These are phyloP conservation scores for Forbesichthys agassizii DNA, from an alignment of 2,113 vertebrate species.

Conservation along the genomic window DNA sequence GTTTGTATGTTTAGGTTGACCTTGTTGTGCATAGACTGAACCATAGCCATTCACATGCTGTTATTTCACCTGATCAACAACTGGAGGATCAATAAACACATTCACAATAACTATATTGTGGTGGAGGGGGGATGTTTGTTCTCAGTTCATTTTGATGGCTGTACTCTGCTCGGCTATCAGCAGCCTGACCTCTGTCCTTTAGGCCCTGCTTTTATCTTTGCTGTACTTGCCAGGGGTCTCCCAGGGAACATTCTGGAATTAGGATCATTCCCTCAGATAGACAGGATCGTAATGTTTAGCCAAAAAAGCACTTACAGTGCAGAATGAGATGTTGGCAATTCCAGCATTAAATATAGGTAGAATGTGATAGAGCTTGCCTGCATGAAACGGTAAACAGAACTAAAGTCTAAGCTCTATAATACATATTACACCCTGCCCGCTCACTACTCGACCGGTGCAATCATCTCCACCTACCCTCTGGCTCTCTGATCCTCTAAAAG, in stretches of 20 bases:
- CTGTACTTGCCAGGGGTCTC: constrained; percentile 42
- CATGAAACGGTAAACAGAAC: too few species aligned
- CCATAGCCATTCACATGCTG: not conserved
- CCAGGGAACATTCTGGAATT: constrained; percentile 35
- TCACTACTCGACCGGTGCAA: too few species aligned
- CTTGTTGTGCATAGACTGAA: not conserved
- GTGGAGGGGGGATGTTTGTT: not conserved
- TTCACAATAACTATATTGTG: constrained; percentile 23
- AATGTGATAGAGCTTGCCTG: too few species aligned
- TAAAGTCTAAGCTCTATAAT: too few species aligned
- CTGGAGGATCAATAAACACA: not conserved
- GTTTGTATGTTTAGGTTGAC: constrained; percentile 29
- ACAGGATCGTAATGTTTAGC: constrained; percentile 18
- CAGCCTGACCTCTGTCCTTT: constrained; percentile 46
- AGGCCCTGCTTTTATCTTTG: constrained; percentile 32
- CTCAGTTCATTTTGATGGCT: constrained; percentile 30
- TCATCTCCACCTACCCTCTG: too few species aligned
- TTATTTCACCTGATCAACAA: constrained; percentile 1
- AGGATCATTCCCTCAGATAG: constrained; percentile 22
- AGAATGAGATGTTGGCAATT: too few species aligned
- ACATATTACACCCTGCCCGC: too few species aligned
- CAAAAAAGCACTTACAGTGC: constrained; percentile 39
- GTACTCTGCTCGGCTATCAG: constrained; percentile 24
- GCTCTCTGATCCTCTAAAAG: too few species aligned
- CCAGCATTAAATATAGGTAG: too few species aligned